These are phyloP conservation scores for Aepyceros melampus DNA, from an alignment of 2,113 vertebrate genomes.

Conservation along the genomic window DNA sequence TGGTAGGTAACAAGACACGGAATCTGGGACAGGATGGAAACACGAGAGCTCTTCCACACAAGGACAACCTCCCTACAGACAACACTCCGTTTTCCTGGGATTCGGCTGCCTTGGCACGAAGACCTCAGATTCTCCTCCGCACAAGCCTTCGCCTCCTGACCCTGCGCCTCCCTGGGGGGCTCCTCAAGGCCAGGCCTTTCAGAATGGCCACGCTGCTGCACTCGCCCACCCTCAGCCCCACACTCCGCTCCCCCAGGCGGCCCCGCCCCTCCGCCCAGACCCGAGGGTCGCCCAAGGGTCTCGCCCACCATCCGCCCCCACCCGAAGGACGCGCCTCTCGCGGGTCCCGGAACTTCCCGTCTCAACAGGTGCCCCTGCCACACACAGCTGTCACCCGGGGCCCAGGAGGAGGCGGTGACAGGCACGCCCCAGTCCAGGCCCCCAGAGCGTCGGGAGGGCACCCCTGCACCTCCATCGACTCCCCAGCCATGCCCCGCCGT, in stretches of 20 bases:
- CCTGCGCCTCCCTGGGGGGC: not conserved
- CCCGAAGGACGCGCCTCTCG: not conserved
- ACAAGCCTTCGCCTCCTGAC: not conserved
- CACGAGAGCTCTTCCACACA: not conserved
- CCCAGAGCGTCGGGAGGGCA: not conserved
- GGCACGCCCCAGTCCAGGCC: not conserved
- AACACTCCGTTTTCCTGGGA: not conserved
- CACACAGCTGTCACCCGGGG: not conserved
- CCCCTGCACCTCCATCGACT: not conserved
- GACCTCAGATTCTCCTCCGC: not conserved
- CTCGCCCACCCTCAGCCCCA: not conserved
- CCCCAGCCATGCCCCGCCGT: not conserved
- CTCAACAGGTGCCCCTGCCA: constrained; percentile 68
- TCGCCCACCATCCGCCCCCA: not conserved
- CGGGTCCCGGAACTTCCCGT: not conserved
- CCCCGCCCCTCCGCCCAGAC: not conserved
- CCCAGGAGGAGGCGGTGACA: not conserved
- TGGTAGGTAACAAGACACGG: not conserved
- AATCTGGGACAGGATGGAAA: not conserved
- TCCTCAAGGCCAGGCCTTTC: not conserved
- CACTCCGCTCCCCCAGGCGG: not conserved
- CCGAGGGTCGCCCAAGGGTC: not conserved
- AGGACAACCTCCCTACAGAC: not conserved
- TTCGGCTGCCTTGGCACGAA: not conserved
- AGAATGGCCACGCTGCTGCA: not conserved